Evolutionary conservation across 2,888 invertebrate genomes (phyloP), one percentile per base, ranked within the genome.

Genomic region (Heliconius cydno): DNA sequence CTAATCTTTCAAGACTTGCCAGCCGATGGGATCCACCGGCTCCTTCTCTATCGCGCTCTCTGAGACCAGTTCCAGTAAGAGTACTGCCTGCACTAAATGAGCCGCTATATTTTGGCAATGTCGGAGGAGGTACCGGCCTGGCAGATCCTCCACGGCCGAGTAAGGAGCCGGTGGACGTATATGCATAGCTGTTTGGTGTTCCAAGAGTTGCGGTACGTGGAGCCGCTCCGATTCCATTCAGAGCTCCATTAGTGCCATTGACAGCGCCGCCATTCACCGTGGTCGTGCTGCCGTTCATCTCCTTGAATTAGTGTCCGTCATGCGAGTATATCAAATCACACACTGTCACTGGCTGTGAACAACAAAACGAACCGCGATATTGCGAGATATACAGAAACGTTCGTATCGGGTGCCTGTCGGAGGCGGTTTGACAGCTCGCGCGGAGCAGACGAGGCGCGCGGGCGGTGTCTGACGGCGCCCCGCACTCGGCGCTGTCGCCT

Each of bases 1-100:
- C 98, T 88, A 98, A 95, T 89, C 98, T 96, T 92, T 98, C 98
- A 83, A 98, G 96, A 90, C 98, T 98, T 78, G 98, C 97, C 85
- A 98, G 95, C 83, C 97, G 95, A 92, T 98, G 98, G 78, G 97
- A 97, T 86, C 97, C 97, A 85, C 97, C 97, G 83, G 96, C 94
- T 85, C 96, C 96, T 87, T 97, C 97, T 82, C 94, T 90, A 84
- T 97, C 97, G 81, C 97, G 95, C 85, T 96, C 96, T 81, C 97
- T 93, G 71, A 96, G 91, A 78, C 95, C 95, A 91, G 92, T 96
- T 78, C 96, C 96, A 84, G 96, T 96, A 30, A 84, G 78, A 41
- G 84, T 84, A 81, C 86, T 87, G 74, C 97, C 97, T 81, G 97
- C 97, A 88, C 97, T 97, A 89, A 97, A 97, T 84, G 97, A 97